These are phyloP conservation scores for Phycodurus eques DNA, from an alignment of 2,113 vertebrate genomes.

Conservation along the genomic window DNA sequence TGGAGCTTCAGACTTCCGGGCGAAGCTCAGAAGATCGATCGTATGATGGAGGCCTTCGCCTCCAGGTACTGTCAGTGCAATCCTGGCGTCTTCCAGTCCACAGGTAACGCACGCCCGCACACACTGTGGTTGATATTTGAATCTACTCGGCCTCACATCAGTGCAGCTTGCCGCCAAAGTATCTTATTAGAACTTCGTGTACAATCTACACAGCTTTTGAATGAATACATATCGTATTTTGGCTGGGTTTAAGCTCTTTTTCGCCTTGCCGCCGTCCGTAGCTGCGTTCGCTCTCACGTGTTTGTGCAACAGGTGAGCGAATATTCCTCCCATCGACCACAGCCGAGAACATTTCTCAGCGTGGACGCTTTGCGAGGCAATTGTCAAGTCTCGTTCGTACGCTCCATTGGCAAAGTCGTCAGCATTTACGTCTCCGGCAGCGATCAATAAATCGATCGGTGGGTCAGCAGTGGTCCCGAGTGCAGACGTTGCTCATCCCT, in stretches of 20 bases:
- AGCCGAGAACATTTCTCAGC: not conserved
- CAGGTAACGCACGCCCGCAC: slow-evolving; percentile 75
- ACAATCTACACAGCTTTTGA: too few species aligned
- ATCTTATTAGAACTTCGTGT: not conserved
- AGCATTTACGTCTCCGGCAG: slow-evolving; percentile 37
- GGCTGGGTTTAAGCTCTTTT: too few species aligned
- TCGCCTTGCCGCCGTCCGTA: too few species aligned
- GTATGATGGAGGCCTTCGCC: slow-evolving; percentile 98
- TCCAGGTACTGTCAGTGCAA: slow-evolving; percentile 97
- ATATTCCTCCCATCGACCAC: too few species aligned
- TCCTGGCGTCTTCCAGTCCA: slow-evolving; percentile 96
- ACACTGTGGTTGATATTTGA: slow-evolving; percentile 28
- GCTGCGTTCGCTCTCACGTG: too few species aligned
- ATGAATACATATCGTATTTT: too few species aligned
- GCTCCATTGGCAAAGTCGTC: slow-evolving; percentile 23
- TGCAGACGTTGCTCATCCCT: not conserved
- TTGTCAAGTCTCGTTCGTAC: not conserved
- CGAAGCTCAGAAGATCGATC: slow-evolving; percentile 97
- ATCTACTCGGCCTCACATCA: slow-evolving; percentile 37
- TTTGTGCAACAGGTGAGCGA: too few species aligned
- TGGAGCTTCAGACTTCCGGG: slow-evolving; percentile 98
- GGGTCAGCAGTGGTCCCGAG: slow-evolving; percentile 35
- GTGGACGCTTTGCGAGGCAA: not conserved
- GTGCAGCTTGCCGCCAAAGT: slow-evolving; percentile 9
- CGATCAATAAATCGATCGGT: slow-evolving; percentile 50